A percentile compares a stretch with the other conserved stretches of the same genome.
Evolutionary conservation across 1,140 invertebrate species (phyloP).

Genomic region (Bradynema listronoti): DNA sequence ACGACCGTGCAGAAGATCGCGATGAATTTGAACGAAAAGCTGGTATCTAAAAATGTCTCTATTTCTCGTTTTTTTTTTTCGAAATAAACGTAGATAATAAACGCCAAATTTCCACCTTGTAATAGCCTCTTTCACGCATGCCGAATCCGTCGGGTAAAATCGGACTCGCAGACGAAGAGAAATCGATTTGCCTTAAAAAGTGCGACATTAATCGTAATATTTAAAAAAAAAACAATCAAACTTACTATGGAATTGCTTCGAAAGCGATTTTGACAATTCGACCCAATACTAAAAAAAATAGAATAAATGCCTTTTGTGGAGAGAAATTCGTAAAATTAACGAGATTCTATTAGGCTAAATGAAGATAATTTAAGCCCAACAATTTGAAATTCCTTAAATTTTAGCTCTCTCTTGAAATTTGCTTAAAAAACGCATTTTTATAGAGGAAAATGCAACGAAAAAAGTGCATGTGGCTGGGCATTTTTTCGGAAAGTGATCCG

Average conservation of each 20-base stretch:
- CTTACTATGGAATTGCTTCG: conserved; percentile 88
- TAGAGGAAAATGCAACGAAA: too few relatives aligned
- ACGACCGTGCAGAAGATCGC: conserved; percentile 85
- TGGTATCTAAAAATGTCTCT: conserved; percentile 66
- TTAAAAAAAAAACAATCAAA: conserved; percentile 31
- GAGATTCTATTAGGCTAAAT: too few relatives aligned
- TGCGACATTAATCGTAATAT: too few relatives aligned
- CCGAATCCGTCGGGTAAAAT: conserved; percentile 84
- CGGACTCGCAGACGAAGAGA: conserved; percentile 85
- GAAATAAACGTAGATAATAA: conserved; percentile 2
- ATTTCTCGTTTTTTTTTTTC: neutral
- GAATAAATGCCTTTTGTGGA: too few relatives aligned
- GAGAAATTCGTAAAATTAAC: too few relatives aligned
- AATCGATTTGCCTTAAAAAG: conserved; percentile 58
- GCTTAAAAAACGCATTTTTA: too few relatives aligned
- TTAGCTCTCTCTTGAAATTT: too few relatives aligned
- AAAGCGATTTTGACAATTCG: conserved; percentile 81
- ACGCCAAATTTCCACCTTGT: conserved; percentile 62
- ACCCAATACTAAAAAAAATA: conserved; percentile 81
- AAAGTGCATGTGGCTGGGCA: too few relatives aligned
- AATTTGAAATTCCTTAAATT: too few relatives aligned
- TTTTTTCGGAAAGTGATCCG: too few relatives aligned
- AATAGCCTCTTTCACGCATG: conserved; percentile 74
- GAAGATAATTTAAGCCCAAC: too few relatives aligned
- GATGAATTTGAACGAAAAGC: conserved; percentile 83